Base-by-base conservation (phyloP, 2,888 invertebrate species). In the Ophioninae sp. region DNA sequence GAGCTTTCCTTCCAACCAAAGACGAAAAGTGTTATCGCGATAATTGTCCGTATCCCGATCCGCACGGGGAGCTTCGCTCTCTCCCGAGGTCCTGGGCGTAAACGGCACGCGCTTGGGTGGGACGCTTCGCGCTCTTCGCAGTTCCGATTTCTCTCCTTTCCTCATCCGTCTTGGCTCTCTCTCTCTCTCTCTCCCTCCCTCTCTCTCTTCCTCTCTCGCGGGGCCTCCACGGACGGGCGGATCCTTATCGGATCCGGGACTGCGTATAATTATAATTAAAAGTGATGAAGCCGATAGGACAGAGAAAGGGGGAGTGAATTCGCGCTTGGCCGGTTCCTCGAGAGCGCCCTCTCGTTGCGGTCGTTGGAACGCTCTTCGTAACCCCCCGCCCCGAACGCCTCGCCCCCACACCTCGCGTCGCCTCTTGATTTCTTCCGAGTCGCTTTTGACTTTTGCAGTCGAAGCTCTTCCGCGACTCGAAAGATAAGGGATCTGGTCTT, bases 211-310 rank as follows among this genome's bases (percentile, higher is more conserved):
- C 63, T 75, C 73, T 59, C 64, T 84, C 79, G 84, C 83, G 85
- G 85, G 85, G 86, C 86, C 83, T 83, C 85, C 85, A 73, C 83
- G 81, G 65, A 77, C 81, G 17, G 65, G 75, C 71, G 64, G 89
- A 90, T 90, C 85, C 85, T 90, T 90, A 90, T 90, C 90, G 87
- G 85, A 85, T 87, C 85, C 88, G 86, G 89, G 88, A 90, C 89
- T 89, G 91, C 91, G 91, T 92, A 92, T 92, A 91, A 92, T 92
- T 92, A 92, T 91, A 92, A 92, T 92, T 92, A 92, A 92, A 92
- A 92, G 90, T 90, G 92, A 92, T 92, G 90, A 88, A 87, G 87
- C 86, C 87, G 91, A 92, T 92, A 92, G 88, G 84, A 79, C 65
- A 22, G n/a, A 44, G 41, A 71, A 30, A 58, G 41, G 44, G 39